A percentile compares a stretch with the other conserved stretches of the same genome.
Conservation (phyloP, 2,797 vertebrate species). For the Bovichtus diacanthus region DNA sequence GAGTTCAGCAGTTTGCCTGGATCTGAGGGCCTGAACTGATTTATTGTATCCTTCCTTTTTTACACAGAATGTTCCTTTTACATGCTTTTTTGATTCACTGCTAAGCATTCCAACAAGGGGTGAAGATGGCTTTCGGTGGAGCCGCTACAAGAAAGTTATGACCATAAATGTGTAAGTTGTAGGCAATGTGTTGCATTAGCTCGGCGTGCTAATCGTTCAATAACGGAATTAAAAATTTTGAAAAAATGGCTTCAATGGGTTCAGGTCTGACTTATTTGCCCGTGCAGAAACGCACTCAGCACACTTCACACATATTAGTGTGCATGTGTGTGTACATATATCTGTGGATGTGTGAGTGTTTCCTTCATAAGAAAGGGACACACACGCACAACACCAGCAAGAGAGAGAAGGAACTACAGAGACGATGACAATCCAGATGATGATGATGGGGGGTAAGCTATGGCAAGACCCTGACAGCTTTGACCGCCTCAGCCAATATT, state of each 20-base stretch:
- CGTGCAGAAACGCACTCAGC: not conserved
- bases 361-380: constrained; percentile 7
- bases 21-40: constrained; percentile 62
- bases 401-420: constrained; percentile 19
- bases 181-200: not conserved
- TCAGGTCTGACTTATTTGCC: not conserved
- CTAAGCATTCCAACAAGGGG: constrained; percentile 40
- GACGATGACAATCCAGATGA: constrained; percentile 45
- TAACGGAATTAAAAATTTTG: not conserved
- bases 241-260: not conserved
- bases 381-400: constrained; percentile 24
- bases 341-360: not conserved
- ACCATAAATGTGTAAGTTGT: constrained; percentile 24
- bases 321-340: not conserved
- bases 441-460: constrained; percentile 58
- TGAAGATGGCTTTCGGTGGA: constrained; percentile 51
- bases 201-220: not conserved
- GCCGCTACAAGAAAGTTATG: not conserved
- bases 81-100: constrained; percentile 57
- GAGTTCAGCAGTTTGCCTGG: constrained; percentile 65
- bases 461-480: constrained; percentile 70
- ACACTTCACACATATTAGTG: not conserved
- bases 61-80: constrained; percentile 55
- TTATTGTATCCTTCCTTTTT: constrained; percentile 66
- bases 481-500: constrained; percentile 86